These are phyloP conservation scores for Chrysoperla carnea DNA, from an alignment of 1,140 invertebrate genomes.

Conservation along the genomic window DNA sequence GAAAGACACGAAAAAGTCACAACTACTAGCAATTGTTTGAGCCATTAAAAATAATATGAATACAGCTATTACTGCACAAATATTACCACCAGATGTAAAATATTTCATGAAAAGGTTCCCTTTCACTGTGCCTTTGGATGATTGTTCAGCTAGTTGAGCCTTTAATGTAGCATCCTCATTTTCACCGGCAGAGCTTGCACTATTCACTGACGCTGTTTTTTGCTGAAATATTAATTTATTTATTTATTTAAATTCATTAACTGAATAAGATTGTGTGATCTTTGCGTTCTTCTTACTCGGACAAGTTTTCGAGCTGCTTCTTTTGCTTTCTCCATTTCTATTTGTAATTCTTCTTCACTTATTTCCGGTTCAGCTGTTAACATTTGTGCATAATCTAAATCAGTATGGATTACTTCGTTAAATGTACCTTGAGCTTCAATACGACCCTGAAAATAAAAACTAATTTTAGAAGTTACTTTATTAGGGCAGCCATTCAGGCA, in stretches of 20 bases:
- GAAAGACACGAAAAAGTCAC: constrained; percentile 64
- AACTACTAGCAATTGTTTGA: constrained; percentile 46
- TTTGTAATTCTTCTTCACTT: too few species aligned
- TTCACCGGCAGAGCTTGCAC: neutral
- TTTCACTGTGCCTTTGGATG: constrained; percentile 19
- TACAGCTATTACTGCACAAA: constrained; percentile 33
- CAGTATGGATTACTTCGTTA: constrained; percentile 35
- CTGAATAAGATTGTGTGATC: too few species aligned
- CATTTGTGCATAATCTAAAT: constrained; percentile 39
- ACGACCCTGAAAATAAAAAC: constrained; percentile 30
- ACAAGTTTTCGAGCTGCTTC: neutral
- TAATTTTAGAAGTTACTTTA: too few species aligned
- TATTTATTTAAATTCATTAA: too few species aligned
- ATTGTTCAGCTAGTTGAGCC: constrained; percentile 16
- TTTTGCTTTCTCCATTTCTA: neutral
- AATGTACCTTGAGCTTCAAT: constrained; percentile 51
- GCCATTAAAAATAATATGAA: constrained; percentile 40
- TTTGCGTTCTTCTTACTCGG: too few species aligned
- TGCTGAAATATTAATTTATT: neutral
- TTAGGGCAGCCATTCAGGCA: too few species aligned
- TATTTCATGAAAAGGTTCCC: constrained; percentile 32
- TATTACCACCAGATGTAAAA: constrained; percentile 43
- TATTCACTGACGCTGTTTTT: neutral
- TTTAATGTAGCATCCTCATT: constrained; percentile 11
- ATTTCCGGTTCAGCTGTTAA: constrained; percentile 6